Percentiles rank a stretch among this genome's conserved stretches.
These are phyloP conservation scores for Deilephila porcellus DNA, from an alignment of 2,888 invertebrate genomes.

Conservation along the genomic window DNA sequence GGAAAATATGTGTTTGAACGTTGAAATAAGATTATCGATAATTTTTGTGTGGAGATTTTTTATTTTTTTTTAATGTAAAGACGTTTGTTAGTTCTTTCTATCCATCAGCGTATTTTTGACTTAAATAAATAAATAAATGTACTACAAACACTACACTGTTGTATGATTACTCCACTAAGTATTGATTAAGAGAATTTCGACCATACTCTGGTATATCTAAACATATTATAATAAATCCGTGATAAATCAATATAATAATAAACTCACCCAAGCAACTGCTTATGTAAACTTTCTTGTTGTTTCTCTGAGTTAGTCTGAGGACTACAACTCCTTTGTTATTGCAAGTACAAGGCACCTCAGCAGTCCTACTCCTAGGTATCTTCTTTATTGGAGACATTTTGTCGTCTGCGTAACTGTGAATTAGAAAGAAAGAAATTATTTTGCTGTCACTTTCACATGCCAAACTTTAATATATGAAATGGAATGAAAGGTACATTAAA, in stretches of 20 bases:
- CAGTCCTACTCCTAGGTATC: constrained; percentile 44
- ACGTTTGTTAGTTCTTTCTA: no score
- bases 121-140: no score
- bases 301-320: constrained; percentile 65
- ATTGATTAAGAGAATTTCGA: no score
- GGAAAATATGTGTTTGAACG: constrained; percentile 34
- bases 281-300: constrained; percentile 86
- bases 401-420: constrained; percentile 70
- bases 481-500: no score
- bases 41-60: neutral
- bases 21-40: neutral
- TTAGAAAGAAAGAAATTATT: neutral
- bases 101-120: no score
- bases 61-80: no score
- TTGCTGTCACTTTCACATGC: neutral
- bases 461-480: neutral
- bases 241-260: neutral
- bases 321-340: constrained; percentile 59
- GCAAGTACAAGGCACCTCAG: constrained; percentile 66
- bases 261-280: constrained; percentile 89
- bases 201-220: no score
- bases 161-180: no score
- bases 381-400: constrained; percentile 63
- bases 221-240: neutral
- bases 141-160: no score